phyloP scores from a whole-genome alignment of 2,888 invertebrate species.

The Aspidiotus rigidus region DNA sequence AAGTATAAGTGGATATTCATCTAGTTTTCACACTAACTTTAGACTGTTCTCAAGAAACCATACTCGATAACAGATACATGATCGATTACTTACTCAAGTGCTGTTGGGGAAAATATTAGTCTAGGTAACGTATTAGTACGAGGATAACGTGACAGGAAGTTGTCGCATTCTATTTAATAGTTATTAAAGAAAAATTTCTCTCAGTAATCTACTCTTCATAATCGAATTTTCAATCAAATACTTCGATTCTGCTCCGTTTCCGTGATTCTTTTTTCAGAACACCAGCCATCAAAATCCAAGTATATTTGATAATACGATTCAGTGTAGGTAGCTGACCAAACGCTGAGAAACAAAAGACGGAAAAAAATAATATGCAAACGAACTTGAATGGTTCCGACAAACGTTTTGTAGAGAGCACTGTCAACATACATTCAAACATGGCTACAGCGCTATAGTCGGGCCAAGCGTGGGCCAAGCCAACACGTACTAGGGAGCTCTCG shows the following conservation, averaged over 20 bases:
- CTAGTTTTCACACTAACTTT: no score
- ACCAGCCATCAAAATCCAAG: slow-evolving; percentile 32
- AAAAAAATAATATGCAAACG: no score
- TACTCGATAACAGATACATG: slow-evolving; percentile 1
- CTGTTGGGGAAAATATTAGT: slow-evolving; percentile 11
- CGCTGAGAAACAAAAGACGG: not conserved
- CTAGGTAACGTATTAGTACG: no score
- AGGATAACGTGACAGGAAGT: no score
- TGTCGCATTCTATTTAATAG: no score
- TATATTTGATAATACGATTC: slow-evolving; percentile 30
- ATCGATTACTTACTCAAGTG: slow-evolving; percentile 31
- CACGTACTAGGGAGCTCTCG: no score
- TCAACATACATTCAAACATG: no score
- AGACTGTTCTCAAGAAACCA: not conserved
- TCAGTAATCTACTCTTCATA: not conserved
- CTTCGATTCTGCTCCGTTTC: slow-evolving; percentile 26
- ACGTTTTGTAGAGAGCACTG: no score
- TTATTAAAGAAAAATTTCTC: not conserved
- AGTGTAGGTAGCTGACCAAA: slow-evolving; percentile 23
- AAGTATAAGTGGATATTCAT: no score
- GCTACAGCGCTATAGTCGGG: no score
- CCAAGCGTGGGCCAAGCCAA: no score
- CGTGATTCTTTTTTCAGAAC: slow-evolving; percentile 26
- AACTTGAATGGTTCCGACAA: no score
- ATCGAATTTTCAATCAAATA: not conserved